phyloP scores from a whole-genome alignment of 2,797 vertebrate species.

The Pseudotriccus pelzelni region DNA sequence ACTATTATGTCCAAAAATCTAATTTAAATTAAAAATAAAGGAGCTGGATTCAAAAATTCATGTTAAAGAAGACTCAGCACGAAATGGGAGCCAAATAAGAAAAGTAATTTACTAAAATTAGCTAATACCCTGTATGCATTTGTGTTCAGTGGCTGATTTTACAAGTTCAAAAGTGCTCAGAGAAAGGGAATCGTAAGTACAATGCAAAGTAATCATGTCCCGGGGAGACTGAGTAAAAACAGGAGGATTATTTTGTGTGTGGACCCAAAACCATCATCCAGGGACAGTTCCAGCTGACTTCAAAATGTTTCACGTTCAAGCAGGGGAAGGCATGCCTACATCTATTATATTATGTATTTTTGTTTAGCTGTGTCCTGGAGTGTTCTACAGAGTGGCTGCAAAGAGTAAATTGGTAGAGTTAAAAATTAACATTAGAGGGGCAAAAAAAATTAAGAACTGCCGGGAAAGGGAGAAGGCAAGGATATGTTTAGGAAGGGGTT shows the following conservation, averaged over 20 bases:
- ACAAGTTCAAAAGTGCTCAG: not conserved
- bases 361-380: not conserved
- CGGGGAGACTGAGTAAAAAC: not conserved
- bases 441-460: not conserved
- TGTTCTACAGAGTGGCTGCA: not conserved
- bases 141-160: not conserved
- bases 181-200: not conserved
- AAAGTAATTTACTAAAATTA: conserved; percentile 9
- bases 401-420: not conserved
- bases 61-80: not conserved
- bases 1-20: not conserved
- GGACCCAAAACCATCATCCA: not conserved
- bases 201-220: not conserved
- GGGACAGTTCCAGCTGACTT: not conserved
- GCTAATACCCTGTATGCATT: not conserved
- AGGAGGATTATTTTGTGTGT: not conserved
- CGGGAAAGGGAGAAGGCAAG: not conserved
- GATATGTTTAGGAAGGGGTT: not conserved
- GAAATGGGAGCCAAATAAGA: not conserved
- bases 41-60: not conserved
- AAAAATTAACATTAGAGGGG: not conserved
- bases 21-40: conserved; percentile 14
- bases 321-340: not conserved
- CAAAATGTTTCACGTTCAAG: not conserved
- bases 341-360: not conserved